Conservation (phyloP, 2,888 invertebrate species). For the Sthenelais limicola region DNA sequence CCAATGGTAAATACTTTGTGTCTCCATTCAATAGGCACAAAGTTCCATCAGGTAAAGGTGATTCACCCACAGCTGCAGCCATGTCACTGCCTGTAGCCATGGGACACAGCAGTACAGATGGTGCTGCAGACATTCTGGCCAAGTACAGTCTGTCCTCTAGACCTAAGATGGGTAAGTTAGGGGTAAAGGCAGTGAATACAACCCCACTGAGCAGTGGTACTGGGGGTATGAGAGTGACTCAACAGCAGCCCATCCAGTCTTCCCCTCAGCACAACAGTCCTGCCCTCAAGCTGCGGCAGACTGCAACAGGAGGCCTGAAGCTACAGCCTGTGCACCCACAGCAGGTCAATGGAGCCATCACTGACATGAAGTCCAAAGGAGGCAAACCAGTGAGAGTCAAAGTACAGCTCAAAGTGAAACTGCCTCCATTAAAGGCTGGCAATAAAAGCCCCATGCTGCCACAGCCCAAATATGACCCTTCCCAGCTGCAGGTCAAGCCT, state of each 20-base stretch:
- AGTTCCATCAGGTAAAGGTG: not conserved
- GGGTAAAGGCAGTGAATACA: not conserved
- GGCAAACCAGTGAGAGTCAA: conserved; percentile 28
- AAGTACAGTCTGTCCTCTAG: not conserved
- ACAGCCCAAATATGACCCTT: not conserved
- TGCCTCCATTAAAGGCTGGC: conserved; percentile 16
- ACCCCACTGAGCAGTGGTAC: not conserved
- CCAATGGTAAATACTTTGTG: conserved; percentile 25
- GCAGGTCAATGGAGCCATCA: conserved; percentile 11
- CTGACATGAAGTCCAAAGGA: conserved; percentile 6
- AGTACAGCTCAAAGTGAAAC: conserved; percentile 29
- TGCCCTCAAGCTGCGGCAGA: conserved; percentile 14
- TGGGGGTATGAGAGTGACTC: not conserved
- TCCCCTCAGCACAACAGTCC: not conserved
- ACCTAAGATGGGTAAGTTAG: not conserved
- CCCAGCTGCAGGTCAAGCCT: not conserved
- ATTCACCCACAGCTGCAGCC: not conserved
- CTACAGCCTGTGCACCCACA: not conserved
- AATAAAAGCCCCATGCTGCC: not conserved
- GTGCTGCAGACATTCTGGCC: not conserved
- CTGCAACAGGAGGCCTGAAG: not conserved
- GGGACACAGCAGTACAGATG: too few species aligned
- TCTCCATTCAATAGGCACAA: conserved; percentile 24
- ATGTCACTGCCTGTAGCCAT: conserved; percentile 7
- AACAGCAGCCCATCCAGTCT: too few species aligned